Evolutionary conservation across 2,888 invertebrate species (phyloP).

Genomic region (Marasmarcha lunaedactyla): DNA sequence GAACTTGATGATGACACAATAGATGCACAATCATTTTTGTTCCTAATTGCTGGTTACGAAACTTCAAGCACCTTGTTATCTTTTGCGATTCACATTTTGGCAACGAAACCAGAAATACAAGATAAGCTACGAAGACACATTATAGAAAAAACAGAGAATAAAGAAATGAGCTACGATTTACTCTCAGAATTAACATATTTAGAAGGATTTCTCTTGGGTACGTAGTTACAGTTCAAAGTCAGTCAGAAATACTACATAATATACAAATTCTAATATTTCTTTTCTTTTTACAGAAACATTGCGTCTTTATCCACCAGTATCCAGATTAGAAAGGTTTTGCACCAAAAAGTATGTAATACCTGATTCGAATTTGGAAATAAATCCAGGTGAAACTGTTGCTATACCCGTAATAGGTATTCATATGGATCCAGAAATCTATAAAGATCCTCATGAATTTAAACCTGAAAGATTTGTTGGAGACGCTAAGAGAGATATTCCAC

Average conservation of each 20-base stretch:
- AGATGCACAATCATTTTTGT: conserved; percentile 69
- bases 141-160: conserved; percentile 35
- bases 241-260: not conserved
- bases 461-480: conserved; percentile 69
- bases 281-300: conserved; percentile 60
- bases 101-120: conserved; percentile 55
- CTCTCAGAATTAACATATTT: conserved; percentile 40
- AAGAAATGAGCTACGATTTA: conserved; percentile 45
- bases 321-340: conserved; percentile 62
- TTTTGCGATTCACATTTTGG: conserved; percentile 64
- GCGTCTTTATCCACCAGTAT: conserved; percentile 68
- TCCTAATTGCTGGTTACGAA: conserved; percentile 73
- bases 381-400: conserved; percentile 51
- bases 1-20: conserved; percentile 64
- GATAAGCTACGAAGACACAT: conserved; percentile 52
- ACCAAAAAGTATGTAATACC: conserved; percentile 66
- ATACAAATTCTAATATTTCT: not conserved
- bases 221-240: conserved; percentile 4
- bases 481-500: conserved; percentile 55
- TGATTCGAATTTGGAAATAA: conserved; percentile 45
- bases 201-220: conserved; percentile 49
- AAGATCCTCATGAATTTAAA: conserved; percentile 62
- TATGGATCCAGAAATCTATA: conserved; percentile 64
- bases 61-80: conserved; percentile 71
- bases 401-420: conserved; percentile 64